Evolutionary conservation across 2,888 invertebrate species (phyloP).

Genomic region (Hybos culiciformis): DNA sequence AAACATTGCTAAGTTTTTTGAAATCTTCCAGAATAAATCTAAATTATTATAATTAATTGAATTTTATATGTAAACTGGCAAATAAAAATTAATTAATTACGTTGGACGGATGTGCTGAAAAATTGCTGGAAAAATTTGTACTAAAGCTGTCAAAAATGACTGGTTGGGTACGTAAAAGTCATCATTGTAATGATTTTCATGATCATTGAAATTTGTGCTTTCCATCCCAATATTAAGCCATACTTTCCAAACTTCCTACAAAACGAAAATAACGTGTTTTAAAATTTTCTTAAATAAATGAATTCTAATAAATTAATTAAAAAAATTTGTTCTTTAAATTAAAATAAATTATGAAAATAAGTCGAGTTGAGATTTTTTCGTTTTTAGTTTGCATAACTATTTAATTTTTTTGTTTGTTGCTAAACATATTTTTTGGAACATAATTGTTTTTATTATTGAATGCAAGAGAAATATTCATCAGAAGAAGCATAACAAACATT

Average conservation of each 20-base stretch:
- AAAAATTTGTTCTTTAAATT: no score
- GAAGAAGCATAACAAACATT: no score
- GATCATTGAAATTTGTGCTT: slow-evolving; percentile 46
- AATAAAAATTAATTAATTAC: slow-evolving; percentile 31
- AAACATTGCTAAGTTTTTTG: slow-evolving; percentile 59
- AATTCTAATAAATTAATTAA: no score
- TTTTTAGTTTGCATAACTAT: no score
- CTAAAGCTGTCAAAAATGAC: slow-evolving; percentile 82
- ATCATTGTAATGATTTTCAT: slow-evolving; percentile 28
- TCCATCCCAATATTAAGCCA: slow-evolving; percentile 81
- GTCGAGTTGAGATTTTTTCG: no score
- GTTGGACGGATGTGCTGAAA: slow-evolving; percentile 75
- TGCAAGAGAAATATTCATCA: no score
- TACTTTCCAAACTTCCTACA: slow-evolving; percentile 64
- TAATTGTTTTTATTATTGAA: no score
- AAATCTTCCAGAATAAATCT: slow-evolving; percentile 48
- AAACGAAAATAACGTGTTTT: no score
- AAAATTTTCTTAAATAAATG: no score
- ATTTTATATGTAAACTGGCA: neutral
- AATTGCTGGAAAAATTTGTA: slow-evolving; percentile 90
- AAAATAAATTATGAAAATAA: no score
- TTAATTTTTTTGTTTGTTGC: no score
- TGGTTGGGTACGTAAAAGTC: slow-evolving; percentile 80
- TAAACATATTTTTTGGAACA: no score
- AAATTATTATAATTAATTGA: slow-evolving; percentile 4